Evolutionary conservation across 1,140 invertebrate species (phyloP).

Genomic region (Globodera rostochiensis): DNA sequence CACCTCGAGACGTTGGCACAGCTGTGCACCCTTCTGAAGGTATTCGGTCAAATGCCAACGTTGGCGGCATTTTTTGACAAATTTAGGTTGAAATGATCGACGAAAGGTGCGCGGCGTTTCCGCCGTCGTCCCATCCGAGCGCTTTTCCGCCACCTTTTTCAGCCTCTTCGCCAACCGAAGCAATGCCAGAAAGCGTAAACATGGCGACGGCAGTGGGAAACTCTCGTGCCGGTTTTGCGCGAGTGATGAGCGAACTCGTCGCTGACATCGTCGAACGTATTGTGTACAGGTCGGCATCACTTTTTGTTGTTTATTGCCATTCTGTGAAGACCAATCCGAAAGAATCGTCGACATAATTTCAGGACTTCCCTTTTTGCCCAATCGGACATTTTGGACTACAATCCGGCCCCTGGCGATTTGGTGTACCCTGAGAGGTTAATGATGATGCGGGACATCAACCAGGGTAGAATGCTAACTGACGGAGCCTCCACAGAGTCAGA

Average conservation of each 20-base stretch:
- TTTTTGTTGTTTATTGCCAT: constrained; percentile 7
- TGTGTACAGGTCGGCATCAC: constrained; percentile 76
- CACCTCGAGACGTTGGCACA: constrained; percentile 96
- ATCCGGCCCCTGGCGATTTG: constrained; percentile 88
- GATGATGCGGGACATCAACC: constrained; percentile 78
- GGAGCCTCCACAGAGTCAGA: background rate
- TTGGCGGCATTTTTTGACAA: background rate
- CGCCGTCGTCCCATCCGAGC: background rate
- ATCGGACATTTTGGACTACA: constrained; percentile 79
- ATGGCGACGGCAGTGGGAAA: constrained; percentile 66
- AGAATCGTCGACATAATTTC: constrained; percentile 1
- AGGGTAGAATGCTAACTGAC: constrained; percentile 2
- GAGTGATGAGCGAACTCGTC: constrained; percentile 80
- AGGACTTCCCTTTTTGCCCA: constrained; percentile 86
- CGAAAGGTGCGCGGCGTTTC: constrained; percentile 79
- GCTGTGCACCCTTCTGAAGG: constrained; percentile 84
- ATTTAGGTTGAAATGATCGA: constrained; percentile 83
- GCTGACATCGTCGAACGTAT: constrained; percentile 94
- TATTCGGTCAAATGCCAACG: background rate
- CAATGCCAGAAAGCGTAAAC: constrained; percentile 63
- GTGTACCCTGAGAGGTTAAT: constrained; percentile 94
- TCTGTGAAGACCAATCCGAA: background rate
- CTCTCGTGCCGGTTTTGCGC: constrained; percentile 73
- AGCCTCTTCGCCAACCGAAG: background rate
- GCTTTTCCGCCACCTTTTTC: constrained; percentile 67